Percentiles rank a stretch among this genome's conserved stretches.
These are phyloP conservation scores for Sylvia borin DNA, from an alignment of 2,797 vertebrate genomes.

Conservation along the genomic window DNA sequence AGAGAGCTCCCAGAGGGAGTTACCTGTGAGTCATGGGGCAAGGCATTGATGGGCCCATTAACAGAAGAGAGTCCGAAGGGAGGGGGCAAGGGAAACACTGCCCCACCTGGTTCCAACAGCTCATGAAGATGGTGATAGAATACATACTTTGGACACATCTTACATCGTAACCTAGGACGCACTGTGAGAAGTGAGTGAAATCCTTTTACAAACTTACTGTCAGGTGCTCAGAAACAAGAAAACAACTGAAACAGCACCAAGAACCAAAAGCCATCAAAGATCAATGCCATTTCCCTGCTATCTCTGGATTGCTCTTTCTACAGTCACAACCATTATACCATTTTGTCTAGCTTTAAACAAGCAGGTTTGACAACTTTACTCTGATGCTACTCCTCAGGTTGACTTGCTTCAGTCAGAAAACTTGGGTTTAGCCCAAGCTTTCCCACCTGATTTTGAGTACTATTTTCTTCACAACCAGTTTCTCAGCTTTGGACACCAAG, in stretches of 20 bases:
- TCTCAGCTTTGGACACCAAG: neutral
- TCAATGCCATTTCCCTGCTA: neutral
- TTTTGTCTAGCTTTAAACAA: neutral
- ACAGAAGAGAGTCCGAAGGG: too few species aligned
- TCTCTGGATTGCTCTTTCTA: neutral
- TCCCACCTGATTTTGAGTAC: neutral
- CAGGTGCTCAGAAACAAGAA: neutral
- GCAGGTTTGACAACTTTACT: neutral
- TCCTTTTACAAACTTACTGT: neutral
- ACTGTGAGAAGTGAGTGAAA: neutral
- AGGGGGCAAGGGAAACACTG: too few species aligned
- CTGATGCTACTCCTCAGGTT: neutral
- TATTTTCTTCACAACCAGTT: neutral
- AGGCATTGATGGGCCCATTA: too few species aligned
- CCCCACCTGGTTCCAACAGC: too few species aligned
- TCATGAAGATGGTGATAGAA: too few species aligned
- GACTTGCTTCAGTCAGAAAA: neutral
- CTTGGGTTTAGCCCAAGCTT: neutral
- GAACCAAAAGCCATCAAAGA: neutral
- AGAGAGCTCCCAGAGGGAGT: too few species aligned
- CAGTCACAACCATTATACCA: rapidly evolving
- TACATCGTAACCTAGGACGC: too few species aligned
- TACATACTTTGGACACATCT: too few species aligned
- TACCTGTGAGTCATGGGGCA: too few species aligned
- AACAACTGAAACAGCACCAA: neutral